Evolutionary conservation across 2,888 invertebrate species (phyloP), one percentile per base, ranked within the genome.

Genomic region (Lagria hirta): DNA sequence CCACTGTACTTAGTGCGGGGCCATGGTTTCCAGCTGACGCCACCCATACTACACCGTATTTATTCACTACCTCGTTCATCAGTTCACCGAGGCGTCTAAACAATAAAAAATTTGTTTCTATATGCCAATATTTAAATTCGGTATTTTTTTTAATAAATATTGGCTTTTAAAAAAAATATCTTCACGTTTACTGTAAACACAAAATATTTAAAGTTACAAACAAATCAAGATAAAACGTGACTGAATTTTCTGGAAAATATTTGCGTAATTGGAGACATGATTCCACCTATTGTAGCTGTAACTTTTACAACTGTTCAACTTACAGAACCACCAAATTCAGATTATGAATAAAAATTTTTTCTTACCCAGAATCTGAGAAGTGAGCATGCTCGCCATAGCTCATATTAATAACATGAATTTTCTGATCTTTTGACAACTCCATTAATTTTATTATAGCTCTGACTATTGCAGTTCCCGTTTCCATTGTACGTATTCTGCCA

Each of bases 311-410:
- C 4, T 21, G 10, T 8, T 21, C 4, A 21, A 21, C 18, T 18
- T 21, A 8, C 3, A 2, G n/a, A 4, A 21, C 3, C 21, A 21
- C n/a, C 3, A 8, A 21, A 24, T 29, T 14, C 21, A n/a, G 24
- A 13, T 26, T 10, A 15, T n/a, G n/a, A n/a, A n/a, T n/a, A n/a
- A n/a, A n/a, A n/a, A n/a, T n/a, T 23, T 10, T 8, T 28, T 56
- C 78, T 76, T 74, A 91, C 90, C 97, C 96, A 4, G 86, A 74
- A 69, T 91, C 87, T 2, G 90, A 83, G 88, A 93, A 94, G 69
- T 93, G 88, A 0, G 92, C 83, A 60, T 90, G 91, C 72, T 98
- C 98, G 1, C 98, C 98, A 61, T 97, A 99, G 65, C 96, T 97
- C 91, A 95, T 97, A 70, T 99, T 99, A 55, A 98, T 90, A 0